Percentiles rank a stretch among this genome's conserved stretches.
phyloP scores from a whole-genome alignment of 2,113 vertebrate species.

The Macaca fascicularis region DNA sequence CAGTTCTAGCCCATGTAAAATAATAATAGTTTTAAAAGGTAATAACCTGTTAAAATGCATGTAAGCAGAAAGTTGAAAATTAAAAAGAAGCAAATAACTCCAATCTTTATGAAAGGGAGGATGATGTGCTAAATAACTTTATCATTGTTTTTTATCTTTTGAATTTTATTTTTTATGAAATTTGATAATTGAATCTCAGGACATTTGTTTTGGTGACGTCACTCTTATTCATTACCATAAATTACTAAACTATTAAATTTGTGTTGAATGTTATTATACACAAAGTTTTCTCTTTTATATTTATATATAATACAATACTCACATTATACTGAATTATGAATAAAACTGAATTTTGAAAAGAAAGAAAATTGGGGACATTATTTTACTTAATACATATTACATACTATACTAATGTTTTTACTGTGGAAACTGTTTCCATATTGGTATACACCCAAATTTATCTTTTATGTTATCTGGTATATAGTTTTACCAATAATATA shows the following conservation, averaged over 20 bases:
- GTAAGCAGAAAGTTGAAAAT: not conserved
- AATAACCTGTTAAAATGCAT: not conserved
- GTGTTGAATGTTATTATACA: not conserved
- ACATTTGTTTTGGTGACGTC: not conserved
- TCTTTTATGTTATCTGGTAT: not conserved
- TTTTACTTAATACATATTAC: not conserved
- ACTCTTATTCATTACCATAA: not conserved
- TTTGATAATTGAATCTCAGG: not conserved
- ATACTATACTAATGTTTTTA: not conserved
- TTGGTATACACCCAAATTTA: not conserved
- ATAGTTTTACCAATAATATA: not conserved
- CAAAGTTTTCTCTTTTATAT: not conserved
- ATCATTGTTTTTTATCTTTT: not conserved
- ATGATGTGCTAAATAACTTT: not conserved
- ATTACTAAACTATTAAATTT: not conserved
- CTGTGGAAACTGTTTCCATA: not conserved
- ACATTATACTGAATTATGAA: not conserved
- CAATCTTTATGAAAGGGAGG: not conserved
- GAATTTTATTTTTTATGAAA: not conserved
- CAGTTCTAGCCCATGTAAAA: not conserved
- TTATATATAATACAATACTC: not conserved
- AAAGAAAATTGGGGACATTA: not conserved
- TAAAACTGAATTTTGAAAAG: not conserved
- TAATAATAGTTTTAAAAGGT: not conserved
- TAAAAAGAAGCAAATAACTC: not conserved